Evolutionary conservation across 2,888 invertebrate genomes (phyloP), one percentile per base, ranked within the genome.

Genomic region (Ceriagrion tenellum): DNA sequence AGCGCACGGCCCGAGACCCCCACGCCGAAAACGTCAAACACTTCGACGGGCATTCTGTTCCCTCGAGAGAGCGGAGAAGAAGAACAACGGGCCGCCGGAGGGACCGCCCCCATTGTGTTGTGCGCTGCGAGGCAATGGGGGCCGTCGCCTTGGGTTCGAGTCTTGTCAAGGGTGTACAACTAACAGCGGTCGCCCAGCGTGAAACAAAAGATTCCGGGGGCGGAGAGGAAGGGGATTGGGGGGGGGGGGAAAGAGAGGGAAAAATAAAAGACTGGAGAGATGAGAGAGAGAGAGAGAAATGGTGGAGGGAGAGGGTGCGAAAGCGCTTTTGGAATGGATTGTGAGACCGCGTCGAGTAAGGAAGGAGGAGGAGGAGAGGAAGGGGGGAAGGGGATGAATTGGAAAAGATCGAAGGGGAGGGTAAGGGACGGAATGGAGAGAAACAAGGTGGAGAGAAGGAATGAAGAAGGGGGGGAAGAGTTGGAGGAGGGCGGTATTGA

Each of bases 131-230:
- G 40, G 93, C 47, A 93, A 63, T 40, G 69, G 69, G 47, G 93
- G 69, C 81, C 93, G 69, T 47, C 69, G 93, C 74, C 93, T 81
- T 93, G 93, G 93, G 93, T 93, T 93, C 93, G 93, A 93, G 93
- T 74, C 93, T 93, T 93, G 74, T 93, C 93, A 93, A 81, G 93
- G 47, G 47, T 69, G 47, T 93, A 93, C 93, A 81, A 81, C 81
- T 81, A 23, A 20, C 69, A 93, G 69, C 47, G 93, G 93, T 69
- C 63, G 93, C 93, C 47, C 69, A 74, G 93, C 93, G 93, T 93
- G 93, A 93, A 93, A 93, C 93, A 93, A 93, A 93, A 69, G 93
- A 47, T 18, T 40, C 47, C 13, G 26, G 35, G 56, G 40, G 40
- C 59, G 56, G 56, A 12, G 35, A n/a, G n/a, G n/a, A 47, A 23